A percentile compares a stretch with the other conserved stretches of the same genome.
Conservation (phyloP, 2,888 invertebrate species). For the Rotaria sp. region DNA sequence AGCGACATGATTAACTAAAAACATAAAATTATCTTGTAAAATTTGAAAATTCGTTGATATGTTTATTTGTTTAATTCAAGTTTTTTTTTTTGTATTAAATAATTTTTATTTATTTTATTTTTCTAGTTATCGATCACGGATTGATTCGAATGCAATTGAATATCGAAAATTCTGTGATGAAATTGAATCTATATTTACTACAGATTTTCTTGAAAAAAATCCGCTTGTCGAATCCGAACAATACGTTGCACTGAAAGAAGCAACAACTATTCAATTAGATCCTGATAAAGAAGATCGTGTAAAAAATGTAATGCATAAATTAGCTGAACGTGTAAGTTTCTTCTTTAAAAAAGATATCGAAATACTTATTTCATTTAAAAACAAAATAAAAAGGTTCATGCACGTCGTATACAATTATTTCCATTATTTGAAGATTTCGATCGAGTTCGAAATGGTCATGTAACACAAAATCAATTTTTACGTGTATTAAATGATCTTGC, state of each 20-base stretch:
- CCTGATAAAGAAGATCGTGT: slow-evolving; percentile 20
- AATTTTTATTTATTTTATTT: not conserved
- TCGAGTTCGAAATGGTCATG: slow-evolving; percentile 52
- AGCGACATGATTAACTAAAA: too few relatives aligned
- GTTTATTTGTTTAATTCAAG: too few relatives aligned
- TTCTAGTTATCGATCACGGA: not conserved
- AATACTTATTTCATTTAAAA: slow-evolving; percentile 26
- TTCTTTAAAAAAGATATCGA: not conserved
- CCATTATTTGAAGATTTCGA: slow-evolving; percentile 56
- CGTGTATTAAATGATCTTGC: slow-evolving; percentile 53
- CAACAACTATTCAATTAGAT: not conserved
- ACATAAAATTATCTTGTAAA: too few relatives aligned
- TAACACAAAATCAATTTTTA: slow-evolving; percentile 53
- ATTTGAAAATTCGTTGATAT: too few relatives aligned
- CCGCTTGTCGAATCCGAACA: not conserved
- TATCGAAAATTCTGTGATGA: slow-evolving; percentile 28
- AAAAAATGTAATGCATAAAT: slow-evolving; percentile 45
- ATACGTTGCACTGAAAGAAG: not conserved
- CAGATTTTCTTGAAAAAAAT: slow-evolving; percentile 24
- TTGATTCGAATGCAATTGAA: not conserved
- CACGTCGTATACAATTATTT: slow-evolving; percentile 53
- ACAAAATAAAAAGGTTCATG: slow-evolving; percentile 48
- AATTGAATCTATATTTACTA: slow-evolving; percentile 25
- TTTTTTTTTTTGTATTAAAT: too few relatives aligned
- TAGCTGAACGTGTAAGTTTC: slow-evolving; percentile 50